These are phyloP conservation scores for Pedicia rivosa DNA, from an alignment of 2,888 invertebrate genomes.

Conservation along the genomic window DNA sequence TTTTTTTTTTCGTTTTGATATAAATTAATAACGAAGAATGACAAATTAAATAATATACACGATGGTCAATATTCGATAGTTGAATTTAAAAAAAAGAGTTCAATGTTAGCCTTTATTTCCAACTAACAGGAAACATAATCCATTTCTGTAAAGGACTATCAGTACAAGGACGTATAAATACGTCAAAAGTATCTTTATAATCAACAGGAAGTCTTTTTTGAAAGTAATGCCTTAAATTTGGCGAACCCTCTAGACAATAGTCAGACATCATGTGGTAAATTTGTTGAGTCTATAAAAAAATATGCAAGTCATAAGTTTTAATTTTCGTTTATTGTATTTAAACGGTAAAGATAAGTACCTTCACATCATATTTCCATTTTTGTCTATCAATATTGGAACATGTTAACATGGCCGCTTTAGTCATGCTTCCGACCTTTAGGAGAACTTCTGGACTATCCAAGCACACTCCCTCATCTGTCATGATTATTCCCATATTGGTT, in stretches of 20 bases:
- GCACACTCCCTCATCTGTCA: conserved; percentile 80
- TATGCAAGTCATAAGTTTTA: neutral
- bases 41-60: no score
- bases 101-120: conserved; percentile 9
- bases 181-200: conserved; percentile 4
- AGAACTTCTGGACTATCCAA: conserved; percentile 45
- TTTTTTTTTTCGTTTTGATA: no score
- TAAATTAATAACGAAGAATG: no score
- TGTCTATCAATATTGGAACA: conserved; percentile 22
- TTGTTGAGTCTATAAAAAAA: conserved; percentile 22
- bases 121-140: conserved; percentile 8
- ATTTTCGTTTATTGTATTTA: neutral
- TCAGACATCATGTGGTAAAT: conserved; percentile 22
- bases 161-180: conserved; percentile 3
- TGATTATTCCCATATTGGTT: conserved; percentile 46
- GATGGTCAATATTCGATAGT: no score
- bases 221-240: neutral
- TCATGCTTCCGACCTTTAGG: conserved; percentile 14
- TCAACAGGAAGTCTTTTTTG: neutral
- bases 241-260: conserved; percentile 18
- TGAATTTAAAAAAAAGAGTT: no score
- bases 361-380: conserved; percentile 26
- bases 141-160: conserved; percentile 7
- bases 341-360: conserved; percentile 15
- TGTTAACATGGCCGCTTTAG: conserved; percentile 20